Percentiles rank a stretch among this genome's conserved stretches.
These are phyloP conservation scores for Oceanodroma leucorhoa DNA, from an alignment of 2,797 vertebrate genomes.

Conservation along the genomic window DNA sequence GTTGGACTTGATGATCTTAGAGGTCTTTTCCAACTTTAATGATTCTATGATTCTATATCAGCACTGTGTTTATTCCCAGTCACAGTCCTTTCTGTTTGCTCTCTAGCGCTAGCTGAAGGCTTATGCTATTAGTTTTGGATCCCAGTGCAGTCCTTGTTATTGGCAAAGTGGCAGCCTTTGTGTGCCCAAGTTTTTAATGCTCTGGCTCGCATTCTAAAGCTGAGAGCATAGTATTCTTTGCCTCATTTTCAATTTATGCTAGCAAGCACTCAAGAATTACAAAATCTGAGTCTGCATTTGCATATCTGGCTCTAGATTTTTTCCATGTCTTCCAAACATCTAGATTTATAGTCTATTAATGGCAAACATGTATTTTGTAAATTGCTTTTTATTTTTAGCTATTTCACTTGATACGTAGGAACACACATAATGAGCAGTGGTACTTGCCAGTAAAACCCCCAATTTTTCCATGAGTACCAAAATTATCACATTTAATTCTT, in stretches of 20 bases:
- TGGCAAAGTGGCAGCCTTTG: background rate
- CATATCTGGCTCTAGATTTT: conserved; percentile 27
- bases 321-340: background rate
- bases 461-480: background rate
- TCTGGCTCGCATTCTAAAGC: background rate
- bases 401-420: background rate
- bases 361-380: background rate
- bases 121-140: background rate
- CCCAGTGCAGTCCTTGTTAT: background rate
- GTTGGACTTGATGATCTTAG: too few relatives aligned
- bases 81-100: background rate
- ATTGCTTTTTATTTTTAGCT: conserved; percentile 27
- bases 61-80: background rate
- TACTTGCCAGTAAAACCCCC: background rate
- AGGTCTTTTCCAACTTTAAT: too few relatives aligned
- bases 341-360: background rate
- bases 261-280: background rate
- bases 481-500: background rate
- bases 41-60: background rate
- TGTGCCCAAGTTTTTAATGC: background rate
- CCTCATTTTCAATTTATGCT: background rate
- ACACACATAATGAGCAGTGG: background rate
- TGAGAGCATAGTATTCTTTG: background rate
- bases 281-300: background rate
- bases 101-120: background rate